A percentile compares a stretch with the other conserved stretches of the same genome.
phyloP scores from a whole-genome alignment of 1,140 invertebrate genomes.

The Pissodes strobi region DNA sequence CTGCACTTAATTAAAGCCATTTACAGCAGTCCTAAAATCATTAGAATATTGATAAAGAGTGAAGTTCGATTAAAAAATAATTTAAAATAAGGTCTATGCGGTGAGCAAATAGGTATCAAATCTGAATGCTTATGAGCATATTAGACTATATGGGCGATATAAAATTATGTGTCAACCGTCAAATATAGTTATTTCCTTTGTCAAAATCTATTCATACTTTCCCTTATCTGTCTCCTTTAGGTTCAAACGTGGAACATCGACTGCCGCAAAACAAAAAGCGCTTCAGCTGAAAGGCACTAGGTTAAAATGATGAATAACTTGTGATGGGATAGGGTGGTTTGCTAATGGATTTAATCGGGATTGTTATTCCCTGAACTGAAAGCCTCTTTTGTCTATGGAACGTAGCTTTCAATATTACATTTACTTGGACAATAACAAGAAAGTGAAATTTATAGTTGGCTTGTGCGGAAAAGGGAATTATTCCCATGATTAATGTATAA shows the following conservation, averaged over 20 bases:
- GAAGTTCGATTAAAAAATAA: too few species aligned
- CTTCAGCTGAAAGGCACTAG: not conserved
- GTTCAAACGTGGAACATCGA: not conserved
- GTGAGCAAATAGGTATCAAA: too few species aligned
- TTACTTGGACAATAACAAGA: conserved; percentile 23
- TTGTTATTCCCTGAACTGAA: conserved; percentile 20
- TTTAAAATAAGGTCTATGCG: too few species aligned
- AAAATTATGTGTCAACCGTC: too few species aligned
- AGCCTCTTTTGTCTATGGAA: conserved; percentile 16
- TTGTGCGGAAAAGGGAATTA: conserved; percentile 8
- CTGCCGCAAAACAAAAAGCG: conserved; percentile 3
- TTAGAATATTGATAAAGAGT: too few species aligned
- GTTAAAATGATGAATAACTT: conserved; percentile 19
- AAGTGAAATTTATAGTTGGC: conserved; percentile 26
- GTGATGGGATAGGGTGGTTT: conserved; percentile 10
- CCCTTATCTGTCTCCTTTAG: not conserved
- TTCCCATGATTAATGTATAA: conserved; percentile 20
- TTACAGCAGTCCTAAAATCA: too few species aligned
- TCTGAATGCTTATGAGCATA: too few species aligned
- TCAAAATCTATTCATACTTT: too few species aligned
- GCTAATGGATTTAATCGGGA: conserved; percentile 25
- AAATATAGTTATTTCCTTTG: too few species aligned
- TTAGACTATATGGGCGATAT: too few species aligned
- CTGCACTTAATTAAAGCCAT: too few species aligned
- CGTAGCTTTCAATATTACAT: conserved; percentile 24